Conservation (phyloP, 1,140 invertebrate species). For the Rhopalosiphum padi region DNA sequence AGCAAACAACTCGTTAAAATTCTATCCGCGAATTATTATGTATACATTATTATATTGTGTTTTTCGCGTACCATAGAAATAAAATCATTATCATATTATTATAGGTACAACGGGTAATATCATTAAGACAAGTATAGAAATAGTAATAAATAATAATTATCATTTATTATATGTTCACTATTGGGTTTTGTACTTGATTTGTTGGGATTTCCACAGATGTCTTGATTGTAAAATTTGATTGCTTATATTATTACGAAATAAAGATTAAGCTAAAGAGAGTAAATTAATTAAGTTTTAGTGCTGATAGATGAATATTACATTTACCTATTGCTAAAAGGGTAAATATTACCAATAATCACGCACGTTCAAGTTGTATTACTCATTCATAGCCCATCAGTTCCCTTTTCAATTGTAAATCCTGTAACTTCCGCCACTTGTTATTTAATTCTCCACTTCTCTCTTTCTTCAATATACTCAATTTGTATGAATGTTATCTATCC, state of each 20-base stretch:
- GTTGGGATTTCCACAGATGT: background rate
- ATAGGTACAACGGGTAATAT: background rate
- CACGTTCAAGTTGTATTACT: background rate
- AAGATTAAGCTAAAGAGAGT: no score
- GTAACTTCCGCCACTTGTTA: background rate
- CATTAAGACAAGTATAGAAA: no score
- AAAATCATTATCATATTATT: background rate
- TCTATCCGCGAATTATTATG: background rate
- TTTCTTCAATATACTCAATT: background rate
- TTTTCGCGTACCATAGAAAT: background rate
- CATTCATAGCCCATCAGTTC: background rate
- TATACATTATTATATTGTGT: background rate
- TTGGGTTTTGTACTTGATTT: background rate
- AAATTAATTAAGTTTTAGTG: background rate
- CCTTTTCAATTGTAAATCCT: background rate
- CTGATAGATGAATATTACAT: background rate
- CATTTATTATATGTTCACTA: background rate
- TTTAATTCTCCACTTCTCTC: background rate
- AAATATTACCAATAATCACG: background rate
- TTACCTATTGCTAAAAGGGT: background rate
- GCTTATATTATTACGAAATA: background rate
- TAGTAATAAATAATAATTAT: no score
- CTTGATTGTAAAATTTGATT: background rate
- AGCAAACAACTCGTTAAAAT: conserved; percentile 45
- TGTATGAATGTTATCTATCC: background rate